phyloP scores from a whole-genome alignment of 2,888 invertebrate species.

The Eupithecia subumbrata region DNA sequence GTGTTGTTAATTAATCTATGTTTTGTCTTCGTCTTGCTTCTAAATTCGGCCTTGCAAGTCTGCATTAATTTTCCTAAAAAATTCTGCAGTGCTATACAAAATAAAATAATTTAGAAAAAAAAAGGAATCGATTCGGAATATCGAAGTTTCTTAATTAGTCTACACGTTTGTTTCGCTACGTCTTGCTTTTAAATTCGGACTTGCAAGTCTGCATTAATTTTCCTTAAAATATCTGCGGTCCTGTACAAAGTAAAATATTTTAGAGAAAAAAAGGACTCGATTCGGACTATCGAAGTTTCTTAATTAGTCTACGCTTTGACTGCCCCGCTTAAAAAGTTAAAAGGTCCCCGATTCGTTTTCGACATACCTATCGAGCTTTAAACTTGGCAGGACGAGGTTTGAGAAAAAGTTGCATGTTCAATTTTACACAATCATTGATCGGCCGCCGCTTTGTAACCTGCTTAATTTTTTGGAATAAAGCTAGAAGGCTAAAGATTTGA shows the following conservation, averaged over 20 bases:
- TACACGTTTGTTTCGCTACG: conserved; percentile 50
- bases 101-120: no score
- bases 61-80: no score
- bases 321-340: conserved; percentile 4
- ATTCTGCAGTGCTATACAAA: no score
- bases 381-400: not conserved
- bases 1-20: not conserved
- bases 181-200: conserved; percentile 40
- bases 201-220: conserved; percentile 41
- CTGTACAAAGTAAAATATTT: not conserved
- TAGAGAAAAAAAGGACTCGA: not conserved
- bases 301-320: conserved; percentile 4
- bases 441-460: not conserved
- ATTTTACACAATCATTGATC: not conserved
- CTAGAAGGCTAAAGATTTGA: not conserved
- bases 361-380: conserved; percentile 4
- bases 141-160: no score
- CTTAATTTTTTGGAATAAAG: not conserved
- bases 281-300: not conserved
- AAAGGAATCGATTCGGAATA: no score
- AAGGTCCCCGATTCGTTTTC: not conserved
- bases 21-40: not conserved
- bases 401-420: not conserved
- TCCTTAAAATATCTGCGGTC: not conserved
- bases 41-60: no score